Base-by-base conservation (phyloP, 2,113 vertebrate species). In the Rhineura floridana region DNA sequence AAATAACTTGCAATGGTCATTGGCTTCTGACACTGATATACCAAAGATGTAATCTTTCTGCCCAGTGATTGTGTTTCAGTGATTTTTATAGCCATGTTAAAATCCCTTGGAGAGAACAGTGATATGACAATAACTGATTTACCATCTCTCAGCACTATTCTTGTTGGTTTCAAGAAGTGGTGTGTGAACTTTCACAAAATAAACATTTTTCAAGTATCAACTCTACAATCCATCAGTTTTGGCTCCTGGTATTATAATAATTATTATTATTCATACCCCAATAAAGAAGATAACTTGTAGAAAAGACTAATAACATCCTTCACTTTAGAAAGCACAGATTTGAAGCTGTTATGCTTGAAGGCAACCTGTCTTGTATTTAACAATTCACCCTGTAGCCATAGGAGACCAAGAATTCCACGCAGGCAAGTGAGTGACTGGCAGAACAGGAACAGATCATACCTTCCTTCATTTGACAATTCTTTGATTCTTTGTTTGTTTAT, bases 21-120 rank as follows among this genome's bases (percentile, higher is more conserved):
- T 86, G 88, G 91, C 88, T 90, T 93, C 87, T 87, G 88, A 87
- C 79, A 59, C 36, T 85, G 77, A 77, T 91, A 90, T 93, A 92
- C 87, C 78, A 21, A 95, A 94, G 87, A 63, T 90, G 87, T 80
- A 80, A 81, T 87, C 81, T 81, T 36, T 65, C 72, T 94, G 82
- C 36, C 91, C 46, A 0, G 23, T 90, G 90, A 94, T 94, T 92
- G 82, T 46, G 92, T 93, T 89, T 92, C 92, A 88, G 84, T 87
- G 88, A 95, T 95, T 94, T 76, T 95, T 92, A 89, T 77, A 89
- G 48, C 75, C 65, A 11, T 80, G 55, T 84, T 81, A 84, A 55
- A 93, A 91, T 46, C 83, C 92, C 87, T 33, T 69, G 62, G 85
- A 91, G 93, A 92, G 1, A 75, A 83, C 10, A 42, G 21, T 87